These are phyloP conservation scores for Tragelaphus strepsiceros DNA, from an alignment of 2,113 vertebrate genomes.

Conservation along the genomic window DNA sequence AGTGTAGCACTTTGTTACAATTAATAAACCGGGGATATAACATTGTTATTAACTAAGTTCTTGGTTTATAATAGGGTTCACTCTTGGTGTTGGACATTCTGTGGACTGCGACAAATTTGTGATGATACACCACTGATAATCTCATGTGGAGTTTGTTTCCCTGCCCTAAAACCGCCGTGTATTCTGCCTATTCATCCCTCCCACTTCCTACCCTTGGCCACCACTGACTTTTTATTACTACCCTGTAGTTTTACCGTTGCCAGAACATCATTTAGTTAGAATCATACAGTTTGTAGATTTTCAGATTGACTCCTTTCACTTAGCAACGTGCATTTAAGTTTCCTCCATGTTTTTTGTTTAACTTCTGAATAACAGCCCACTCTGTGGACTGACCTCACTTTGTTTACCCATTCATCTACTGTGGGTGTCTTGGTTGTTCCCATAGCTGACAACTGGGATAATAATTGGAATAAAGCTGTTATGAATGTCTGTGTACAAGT, in stretches of 20 bases:
- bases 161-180: background rate
- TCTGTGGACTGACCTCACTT: background rate
- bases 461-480: background rate
- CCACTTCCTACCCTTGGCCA: background rate
- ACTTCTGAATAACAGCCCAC: background rate
- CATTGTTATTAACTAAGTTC: background rate
- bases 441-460: background rate
- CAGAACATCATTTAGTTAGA: background rate
- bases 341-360: background rate
- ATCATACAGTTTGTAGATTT: background rate
- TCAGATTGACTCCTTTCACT: background rate
- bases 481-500: background rate
- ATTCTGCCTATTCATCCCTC: background rate
- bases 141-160: rapidly evolving
- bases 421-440: background rate
- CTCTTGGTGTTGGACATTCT: background rate
- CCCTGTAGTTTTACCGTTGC: background rate
- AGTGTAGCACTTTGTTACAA: background rate
- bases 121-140: background rate
- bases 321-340: background rate
- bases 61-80: background rate
- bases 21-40: background rate
- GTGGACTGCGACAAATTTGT: background rate
- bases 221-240: background rate
- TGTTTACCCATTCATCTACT: background rate